Evolutionary conservation across 2,797 vertebrate species (phyloP), one percentile per base, ranked within the genome.

Genomic region (Borostomias antarcticus): DNA sequence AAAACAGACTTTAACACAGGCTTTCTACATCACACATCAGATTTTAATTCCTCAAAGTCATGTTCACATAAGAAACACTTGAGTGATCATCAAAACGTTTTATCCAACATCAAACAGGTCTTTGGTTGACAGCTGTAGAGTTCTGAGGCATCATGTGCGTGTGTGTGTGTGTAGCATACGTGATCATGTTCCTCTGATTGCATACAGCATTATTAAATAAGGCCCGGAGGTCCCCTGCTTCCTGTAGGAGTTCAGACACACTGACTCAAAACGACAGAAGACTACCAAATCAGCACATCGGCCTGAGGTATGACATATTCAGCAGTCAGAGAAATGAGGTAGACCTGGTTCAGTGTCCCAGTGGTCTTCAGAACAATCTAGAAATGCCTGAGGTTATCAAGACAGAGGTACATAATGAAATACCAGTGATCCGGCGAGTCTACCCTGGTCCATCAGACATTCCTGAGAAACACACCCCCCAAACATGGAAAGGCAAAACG

Each of bases 261-360:
- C 69, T 45, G 32, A 17, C 29, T 29, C 52, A 37, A 59, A 30
- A 57, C 29, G n/a, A 66, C 11, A 35, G 30, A 15, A 48, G 23
- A 61, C 47, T n/a, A 65, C 21, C 21, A 64, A 74, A 77, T 50
- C 43, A 76, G 71, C 78, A 78, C 73, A 75, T 52, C n/a, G n/a
- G n/a, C n/a, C n/a, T n/a, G n/a, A n/a, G n/a, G n/a, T n/a, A n/a
- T n/a, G n/a, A n/a, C n/a, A n/a, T n/a, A n/a, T n/a, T n/a, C 64
- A 65, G 61, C 47, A 83, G 82, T 80, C 84, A 68, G 54, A 62
- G 35, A 73, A 69, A 62, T 87, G 86, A 89, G 85, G 87, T 89
- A 89, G 88, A 69, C 79, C 75, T 69, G 73, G 76, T 86, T 86
- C 82, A 81, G 84, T 82, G 81, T 80, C 83, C 58, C 23, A 66